Conservation (phyloP, 2,797 vertebrate species). For the Hoplostethus atlanticus region DNA sequence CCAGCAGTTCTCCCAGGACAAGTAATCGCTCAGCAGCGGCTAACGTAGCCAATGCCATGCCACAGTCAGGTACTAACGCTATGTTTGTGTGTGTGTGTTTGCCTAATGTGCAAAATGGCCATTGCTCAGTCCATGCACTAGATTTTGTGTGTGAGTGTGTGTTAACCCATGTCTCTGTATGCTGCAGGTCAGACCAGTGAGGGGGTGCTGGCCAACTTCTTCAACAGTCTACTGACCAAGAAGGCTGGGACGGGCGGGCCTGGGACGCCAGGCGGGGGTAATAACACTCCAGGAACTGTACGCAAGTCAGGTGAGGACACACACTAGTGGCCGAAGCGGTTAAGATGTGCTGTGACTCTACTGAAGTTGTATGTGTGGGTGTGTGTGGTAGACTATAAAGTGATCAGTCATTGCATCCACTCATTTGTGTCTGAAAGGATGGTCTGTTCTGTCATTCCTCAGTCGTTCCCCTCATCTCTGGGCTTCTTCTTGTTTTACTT, state of each 20-base stretch:
- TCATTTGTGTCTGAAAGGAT: neutral
- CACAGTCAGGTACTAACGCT: conserved; percentile 88
- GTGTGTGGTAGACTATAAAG: too few species aligned
- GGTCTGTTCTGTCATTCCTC: conserved; percentile 19
- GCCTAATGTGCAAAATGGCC: neutral
- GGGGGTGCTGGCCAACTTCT: conserved; percentile 98
- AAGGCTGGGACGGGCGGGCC: conserved; percentile 94
- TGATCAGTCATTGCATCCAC: neutral
- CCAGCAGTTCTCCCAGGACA: conserved; percentile 95
- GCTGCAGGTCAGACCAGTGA: conserved; percentile 96
- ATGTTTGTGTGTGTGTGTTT: neutral
- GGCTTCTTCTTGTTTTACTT: conserved; percentile 45
- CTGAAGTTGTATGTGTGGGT: neutral
- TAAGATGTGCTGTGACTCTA: neutral
- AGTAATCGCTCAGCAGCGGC: conserved; percentile 95
- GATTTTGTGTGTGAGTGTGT: neutral
- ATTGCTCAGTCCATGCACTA: neutral
- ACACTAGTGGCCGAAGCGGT: neutral
- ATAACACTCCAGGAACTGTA: conserved; percentile 91
- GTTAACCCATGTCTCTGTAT: conserved; percentile 26
- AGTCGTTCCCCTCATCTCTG: conserved; percentile 25
- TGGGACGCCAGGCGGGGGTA: conserved; percentile 86
- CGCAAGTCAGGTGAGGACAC: conserved; percentile 92
- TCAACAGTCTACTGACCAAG: conserved; percentile 98
- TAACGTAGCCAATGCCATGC: conserved; percentile 96